Base-by-base conservation (phyloP, 2,888 invertebrate species). In the Melinaea menophilus region DNA sequence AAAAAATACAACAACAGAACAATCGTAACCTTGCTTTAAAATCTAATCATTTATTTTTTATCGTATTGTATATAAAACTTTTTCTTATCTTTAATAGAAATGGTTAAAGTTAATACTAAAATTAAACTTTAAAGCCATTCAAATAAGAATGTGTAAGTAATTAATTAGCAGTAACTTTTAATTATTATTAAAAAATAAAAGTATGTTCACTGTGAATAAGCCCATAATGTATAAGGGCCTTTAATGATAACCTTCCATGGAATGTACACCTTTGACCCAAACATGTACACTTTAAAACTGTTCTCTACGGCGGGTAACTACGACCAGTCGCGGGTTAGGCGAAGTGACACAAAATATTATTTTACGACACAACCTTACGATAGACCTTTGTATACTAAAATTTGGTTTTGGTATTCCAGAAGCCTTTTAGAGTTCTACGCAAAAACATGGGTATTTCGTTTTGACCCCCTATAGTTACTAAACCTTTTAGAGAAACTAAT, bases 341-440 rank as follows among this genome's bases (percentile, higher is more conserved):
- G 51, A 62, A 34, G 41, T 45, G 56, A 47, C 62, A 55, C 65
- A 62, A 67, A 60, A 67, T 67, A 62, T 65, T 63, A 67, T 65
- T 65, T 65, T 62, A 65, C 47, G 58, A 47, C 62, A 56, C 59
- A 61, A 61, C 60, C 48, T 41, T 60, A 47, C 56, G 57, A 55
- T 35, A 56, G 58, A 55, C 62, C 67, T 61, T 61, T 62, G 37
- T 58, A 58, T 62, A 51, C 37, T 41, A 56, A 65, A 65, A 58
- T 61, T 64, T 48, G 65, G 54, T 51, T 56, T 58, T 41, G 64
- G 62, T 47, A 64, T 61, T 64, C 64, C 31, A 51, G 51, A 31
- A 51, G 31, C 51, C 48, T 48, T 31, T 51, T 51, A 51, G 11
- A 51, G n/a, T 31, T 7, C 31, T 51, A 31, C 22, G 31, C 5